Evolutionary conservation across 2,113 vertebrate genomes (phyloP), one percentile per base, ranked within the genome.

Genomic region (Cynoglossus semilaevis): DNA sequence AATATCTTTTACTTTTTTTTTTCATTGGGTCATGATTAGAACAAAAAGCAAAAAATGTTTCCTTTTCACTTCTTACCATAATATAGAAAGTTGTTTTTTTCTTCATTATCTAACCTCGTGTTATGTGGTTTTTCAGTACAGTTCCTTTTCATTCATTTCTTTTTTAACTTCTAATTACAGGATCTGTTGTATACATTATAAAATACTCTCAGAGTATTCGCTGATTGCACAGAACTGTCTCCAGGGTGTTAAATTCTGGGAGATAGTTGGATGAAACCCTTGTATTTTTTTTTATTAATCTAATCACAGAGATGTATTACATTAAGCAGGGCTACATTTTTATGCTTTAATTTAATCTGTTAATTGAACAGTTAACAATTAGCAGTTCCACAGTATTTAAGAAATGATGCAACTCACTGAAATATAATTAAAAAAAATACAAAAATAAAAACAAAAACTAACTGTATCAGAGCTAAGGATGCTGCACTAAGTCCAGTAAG

Each of bases 131-230:
- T 57, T 57, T 81, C 53, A 75, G 52, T 78, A 72, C 70, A 66
- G 51, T 47, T 63, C 58, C 70, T 2, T 29, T 29, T 29, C 6
- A 29, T 29, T 29, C 56, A 75, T 81, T 51, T 61, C 51, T 43
- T 72, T 54, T 77, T 52, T 67, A 57, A 37, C 65, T 64, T 65
- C 62, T 74, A 72, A 82, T 76, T 75, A 52, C 58, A 71, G 51
- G 37, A 72, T 48, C 56, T 63, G 66, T 50, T 51, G 55, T 78
- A 38, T 70, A 74, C 54, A 63, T 80, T 66, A 74, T 82, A 51
- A 85, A 81, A 67, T 76, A 45, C 70, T 66, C 16, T 60, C 67
- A 50, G 75, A 79, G 44, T n/a, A n/a, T n/a, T n/a, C 63, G 63
- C 47, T 77, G 62, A 71, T 14, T 19, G 19, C 36, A 68, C 61